These are phyloP conservation scores for Labeo catla DNA, from an alignment of 2,113 vertebrate genomes.

Conservation along the genomic window DNA sequence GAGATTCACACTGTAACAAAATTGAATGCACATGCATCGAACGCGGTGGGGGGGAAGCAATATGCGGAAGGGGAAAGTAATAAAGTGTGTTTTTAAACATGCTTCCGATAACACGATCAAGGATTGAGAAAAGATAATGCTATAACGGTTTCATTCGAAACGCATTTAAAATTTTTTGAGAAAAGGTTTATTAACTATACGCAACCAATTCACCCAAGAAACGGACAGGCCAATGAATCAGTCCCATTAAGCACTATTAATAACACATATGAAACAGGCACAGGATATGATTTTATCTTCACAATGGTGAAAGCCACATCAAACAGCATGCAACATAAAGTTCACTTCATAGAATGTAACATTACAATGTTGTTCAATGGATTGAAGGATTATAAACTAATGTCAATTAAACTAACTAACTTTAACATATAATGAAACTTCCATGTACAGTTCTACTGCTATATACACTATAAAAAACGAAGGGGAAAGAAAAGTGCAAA, in stretches of 20 bases:
- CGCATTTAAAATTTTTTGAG: background rate
- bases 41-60: background rate
- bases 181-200: constrained; percentile 13
- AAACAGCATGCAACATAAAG: background rate
- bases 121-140: background rate
- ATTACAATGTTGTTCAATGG: background rate
- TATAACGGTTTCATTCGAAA: background rate
- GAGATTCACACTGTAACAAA: constrained; percentile 1
- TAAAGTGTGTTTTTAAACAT: background rate
- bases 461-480: background rate
- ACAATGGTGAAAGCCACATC: background rate
- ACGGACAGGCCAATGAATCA: background rate
- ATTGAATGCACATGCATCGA: background rate
- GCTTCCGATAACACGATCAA: background rate
- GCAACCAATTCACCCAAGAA: background rate
- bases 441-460: background rate
- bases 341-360: background rate
- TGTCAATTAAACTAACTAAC: background rate
- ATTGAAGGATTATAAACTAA: background rate
- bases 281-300: background rate
- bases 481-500: background rate
- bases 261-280: background rate
- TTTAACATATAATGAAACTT: background rate
- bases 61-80: background rate
- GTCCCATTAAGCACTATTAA: background rate